Evolutionary conservation across 1,140 invertebrate species (phyloP).

Genomic region (Pristionchus pacificus): DNA sequence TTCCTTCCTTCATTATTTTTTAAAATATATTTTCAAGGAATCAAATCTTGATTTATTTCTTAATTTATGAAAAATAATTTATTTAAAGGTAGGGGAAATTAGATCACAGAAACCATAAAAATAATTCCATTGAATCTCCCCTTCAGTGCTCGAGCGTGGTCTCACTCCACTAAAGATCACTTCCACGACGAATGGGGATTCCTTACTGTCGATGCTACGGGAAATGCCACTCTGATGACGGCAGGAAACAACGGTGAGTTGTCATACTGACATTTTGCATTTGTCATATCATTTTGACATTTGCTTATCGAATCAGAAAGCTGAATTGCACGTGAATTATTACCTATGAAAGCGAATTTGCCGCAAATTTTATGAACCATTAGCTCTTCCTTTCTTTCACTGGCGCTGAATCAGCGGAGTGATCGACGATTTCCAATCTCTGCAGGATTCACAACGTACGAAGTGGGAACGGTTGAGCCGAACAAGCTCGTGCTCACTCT

Average conservation of each 20-base stretch:
- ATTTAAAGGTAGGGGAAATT: no score
- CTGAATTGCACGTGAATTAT: no score
- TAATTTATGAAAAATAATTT: no score
- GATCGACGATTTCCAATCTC: conserved; percentile 13
- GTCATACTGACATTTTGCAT: conserved; percentile 22
- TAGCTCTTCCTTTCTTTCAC: no score
- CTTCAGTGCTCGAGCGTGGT: conserved; percentile 56
- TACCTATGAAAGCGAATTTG: no score
- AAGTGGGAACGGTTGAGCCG: conserved; percentile 48
- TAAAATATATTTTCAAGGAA: no score
- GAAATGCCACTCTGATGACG: conserved; percentile 57
- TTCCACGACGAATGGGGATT: conserved; percentile 58
- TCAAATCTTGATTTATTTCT: no score
- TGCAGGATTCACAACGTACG: conserved; percentile 55
- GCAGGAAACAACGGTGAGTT: conserved; percentile 53
- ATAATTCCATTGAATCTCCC: no score
- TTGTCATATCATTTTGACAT: conserved; percentile 8
- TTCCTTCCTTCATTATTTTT: no score
- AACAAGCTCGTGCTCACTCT: conserved; percentile 52
- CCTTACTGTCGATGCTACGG: conserved; percentile 52
- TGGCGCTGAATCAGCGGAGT: neutral
- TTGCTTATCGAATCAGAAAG: no score
- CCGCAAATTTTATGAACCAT: no score
- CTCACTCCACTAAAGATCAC: conserved; percentile 57
- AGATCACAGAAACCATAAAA: no score